These are phyloP conservation scores for Diplolepis rosae DNA, from an alignment of 2,888 invertebrate species.

Conservation along the genomic window DNA sequence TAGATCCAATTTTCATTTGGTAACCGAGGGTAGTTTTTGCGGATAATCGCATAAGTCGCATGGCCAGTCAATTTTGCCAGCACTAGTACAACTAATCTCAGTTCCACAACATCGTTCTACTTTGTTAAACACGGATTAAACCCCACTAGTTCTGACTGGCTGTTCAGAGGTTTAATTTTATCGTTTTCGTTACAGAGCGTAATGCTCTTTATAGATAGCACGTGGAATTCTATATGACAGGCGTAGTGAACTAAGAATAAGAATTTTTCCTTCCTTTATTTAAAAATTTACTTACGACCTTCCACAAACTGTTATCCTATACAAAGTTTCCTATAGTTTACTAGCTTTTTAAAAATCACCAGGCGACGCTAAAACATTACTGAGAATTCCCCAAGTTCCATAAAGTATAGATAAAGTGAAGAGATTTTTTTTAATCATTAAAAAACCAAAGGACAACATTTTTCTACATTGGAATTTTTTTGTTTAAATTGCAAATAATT, in stretches of 20 bases:
- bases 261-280: background rate
- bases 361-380: too few relatives aligned
- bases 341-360: background rate
- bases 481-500: too few relatives aligned
- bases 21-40: background rate
- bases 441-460: too few relatives aligned
- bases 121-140: conserved; percentile 44
- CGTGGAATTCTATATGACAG: background rate
- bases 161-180: conserved; percentile 55
- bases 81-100: conserved; percentile 47
- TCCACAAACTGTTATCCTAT: background rate
- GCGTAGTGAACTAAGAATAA: background rate
- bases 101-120: conserved; percentile 38
- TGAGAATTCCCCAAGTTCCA: too few relatives aligned
- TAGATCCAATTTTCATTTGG: background rate
- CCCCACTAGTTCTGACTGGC: conserved; percentile 39
- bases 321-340: background rate
- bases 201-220: conserved; percentile 12
- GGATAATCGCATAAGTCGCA: background rate
- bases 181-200: conserved; percentile 44
- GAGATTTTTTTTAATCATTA: too few relatives aligned
- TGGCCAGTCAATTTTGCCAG: conserved; percentile 31
- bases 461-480: too few relatives aligned
- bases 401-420: too few relatives aligned
- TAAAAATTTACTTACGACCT: background rate